Evolutionary conservation across 2,797 vertebrate species (phyloP), one percentile per base, ranked within the genome.

Genomic region (Nannoperca australis): DNA sequence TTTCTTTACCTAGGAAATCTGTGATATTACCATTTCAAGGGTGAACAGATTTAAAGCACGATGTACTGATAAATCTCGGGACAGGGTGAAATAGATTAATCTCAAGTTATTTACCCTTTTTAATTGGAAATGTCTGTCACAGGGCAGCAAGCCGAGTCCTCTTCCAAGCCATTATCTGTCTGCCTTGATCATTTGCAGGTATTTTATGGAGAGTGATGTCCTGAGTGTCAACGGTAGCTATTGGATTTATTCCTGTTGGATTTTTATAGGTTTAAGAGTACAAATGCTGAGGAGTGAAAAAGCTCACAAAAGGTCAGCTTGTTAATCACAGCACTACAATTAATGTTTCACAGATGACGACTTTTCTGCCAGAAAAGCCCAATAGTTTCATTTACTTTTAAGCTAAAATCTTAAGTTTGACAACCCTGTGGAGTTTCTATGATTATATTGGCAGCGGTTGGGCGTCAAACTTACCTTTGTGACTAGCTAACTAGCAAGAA

Each of bases 91-190:
- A 91, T 87, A 91, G 93, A 94, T 91, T 86, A 93, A 90, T 92
- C 89, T 90, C 84, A 85, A 90, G 89, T 90, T 93, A 94, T 94
- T 94, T 94, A 93, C 91, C 82, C 62, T 87, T 88, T 92, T 94
- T 95, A 96, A 95, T 95, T 94, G 94, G 91, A 95, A 94, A 92
- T 92, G 93, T 94, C 94, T 89, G 89, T 95, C 94, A 95, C 86
- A 75, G 77, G 82, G 85, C 82, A 89, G 91, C 87, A 87, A 90
- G 81, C 76, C 44, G 78, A 83, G 79, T 86, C 84, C 79, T 84
- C 71, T 83, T 81, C 88, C 85, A 47, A 79, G 83, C 87, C 78
- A 91, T 92, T 91, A 93, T 92, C 88, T 82, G 82, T 80, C 91
- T 89, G 87, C 86, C 88, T 88, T 87, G 81, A 92, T 92, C 88